Base-by-base conservation (phyloP, 1,140 invertebrate genomes). In the Geopemphigus sp. region DNA sequence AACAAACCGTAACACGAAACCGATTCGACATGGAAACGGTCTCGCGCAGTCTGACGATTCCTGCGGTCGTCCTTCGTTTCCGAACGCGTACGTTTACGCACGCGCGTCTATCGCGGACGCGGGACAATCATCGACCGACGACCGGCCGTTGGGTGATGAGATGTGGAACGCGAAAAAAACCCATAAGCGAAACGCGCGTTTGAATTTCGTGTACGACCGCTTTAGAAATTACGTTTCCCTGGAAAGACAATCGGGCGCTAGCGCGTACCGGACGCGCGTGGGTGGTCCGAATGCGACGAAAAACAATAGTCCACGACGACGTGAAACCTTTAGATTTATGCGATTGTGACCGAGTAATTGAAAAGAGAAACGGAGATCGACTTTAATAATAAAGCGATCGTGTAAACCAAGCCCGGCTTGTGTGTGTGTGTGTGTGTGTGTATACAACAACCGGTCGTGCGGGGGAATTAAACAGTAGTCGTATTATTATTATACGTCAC, bases 311-410 rank as follows among this genome's bases (percentile, higher is more conserved):
- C 56, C 74, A 47, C 74, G n/a, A 74, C 72, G 19, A 74, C 54
- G 32, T 56, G 56, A 70, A 47, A 17, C 4, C 68, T 22, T 17
- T 54, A 72, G 56, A 78, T 78, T 78, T 78, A 78, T 78, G 56
- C 45, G 24, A 15, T 12, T 15, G 24, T 3, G 24, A 32, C n/a
- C 15, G 39, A 50, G 57, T 59, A 78, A 78, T n/a, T 78, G 57
- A 59, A 74, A 39, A 78, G 74, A 39, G 32, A 39, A 8, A 39
- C 3, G 8, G 32, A 39, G 32, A 39, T 8, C n/a, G n/a, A 76
- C 73, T 76, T 78, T 63, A 78, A 78, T 74, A 74, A 74, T 78
- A 78, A 63, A 61, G 74, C 74, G 74, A 78, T 63, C 74, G 74
- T 50, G 72, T 72, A 72, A 53, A 50, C 24, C 50, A 72, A 53